A percentile compares a stretch with the other conserved stretches of the same genome.
Conservation (phyloP, 1,140 invertebrate genomes). For the Megalonaias nervosa region DNA sequence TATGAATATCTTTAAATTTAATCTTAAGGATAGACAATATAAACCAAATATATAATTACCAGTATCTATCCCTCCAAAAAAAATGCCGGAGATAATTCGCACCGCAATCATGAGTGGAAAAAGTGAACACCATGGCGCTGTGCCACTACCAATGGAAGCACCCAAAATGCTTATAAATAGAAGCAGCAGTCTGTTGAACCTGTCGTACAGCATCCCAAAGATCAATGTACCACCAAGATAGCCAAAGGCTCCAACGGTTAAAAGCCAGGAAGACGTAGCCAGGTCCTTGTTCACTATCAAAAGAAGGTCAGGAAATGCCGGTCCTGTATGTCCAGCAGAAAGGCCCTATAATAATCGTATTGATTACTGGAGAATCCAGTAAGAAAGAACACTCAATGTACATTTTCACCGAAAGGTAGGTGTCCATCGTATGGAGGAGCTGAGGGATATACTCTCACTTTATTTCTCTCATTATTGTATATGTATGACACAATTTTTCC, state of each 20-base stretch:
- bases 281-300: slow-evolving; percentile 50
- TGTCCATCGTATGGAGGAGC: no score
- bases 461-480: no score
- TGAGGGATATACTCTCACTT: no score
- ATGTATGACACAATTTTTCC: no score
- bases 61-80: slow-evolving; percentile 25
- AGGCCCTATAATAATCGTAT: no score
- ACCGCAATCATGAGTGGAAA: slow-evolving; percentile 22
- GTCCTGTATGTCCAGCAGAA: slow-evolving; percentile 33
- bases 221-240: slow-evolving; percentile 10
- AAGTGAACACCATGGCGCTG: slow-evolving; percentile 12
- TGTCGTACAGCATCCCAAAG: no score
- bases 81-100: slow-evolving; percentile 19
- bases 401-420: no score
- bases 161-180: slow-evolving; percentile 8
- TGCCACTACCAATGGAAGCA: slow-evolving; percentile 9
- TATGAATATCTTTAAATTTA: no score
- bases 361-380: no score
- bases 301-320: slow-evolving; percentile 62
- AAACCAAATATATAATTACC: background rate
- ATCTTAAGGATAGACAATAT: no score
- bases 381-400: no score
- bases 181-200: slow-evolving; percentile 4
- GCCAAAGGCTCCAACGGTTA: slow-evolving; percentile 8
- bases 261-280: slow-evolving; percentile 37